These are phyloP conservation scores for Drosophila athabasca DNA, from an alignment of 1,140 invertebrate genomes.

Conservation along the genomic window DNA sequence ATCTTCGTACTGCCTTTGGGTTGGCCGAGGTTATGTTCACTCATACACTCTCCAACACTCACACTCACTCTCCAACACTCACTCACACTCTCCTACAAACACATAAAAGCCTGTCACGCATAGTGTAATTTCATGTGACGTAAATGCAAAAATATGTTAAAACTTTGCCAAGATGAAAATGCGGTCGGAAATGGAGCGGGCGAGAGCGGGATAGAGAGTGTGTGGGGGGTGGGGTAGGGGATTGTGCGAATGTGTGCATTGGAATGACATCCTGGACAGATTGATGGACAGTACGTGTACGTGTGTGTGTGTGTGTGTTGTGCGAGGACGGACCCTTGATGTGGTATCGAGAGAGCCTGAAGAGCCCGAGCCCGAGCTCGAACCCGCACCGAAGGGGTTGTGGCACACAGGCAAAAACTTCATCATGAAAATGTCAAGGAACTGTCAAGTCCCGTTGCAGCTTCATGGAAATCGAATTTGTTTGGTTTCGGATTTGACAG, in stretches of 20 bases:
- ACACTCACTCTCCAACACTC: constrained; percentile 28
- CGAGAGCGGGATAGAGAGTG: too few relatives aligned
- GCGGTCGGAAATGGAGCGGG: background rate
- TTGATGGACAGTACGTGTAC: constrained; percentile 38
- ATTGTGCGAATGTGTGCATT: constrained; percentile 15
- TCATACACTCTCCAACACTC: constrained; percentile 35
- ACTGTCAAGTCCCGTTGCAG: constrained; percentile 35
- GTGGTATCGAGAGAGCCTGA: constrained; percentile 45
- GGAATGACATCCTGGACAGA: constrained; percentile 50
- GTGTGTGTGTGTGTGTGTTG: constrained; percentile 9
- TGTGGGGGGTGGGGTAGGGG: background rate
- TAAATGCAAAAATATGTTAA: constrained; percentile 82
- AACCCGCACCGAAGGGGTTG: constrained; percentile 10
- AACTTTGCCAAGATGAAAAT: constrained; percentile 67
- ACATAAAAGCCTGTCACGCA: constrained; percentile 78
- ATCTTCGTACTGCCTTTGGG: constrained; percentile 54
- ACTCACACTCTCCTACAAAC: constrained; percentile 15
- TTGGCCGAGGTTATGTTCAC: constrained; percentile 65
- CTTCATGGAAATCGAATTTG: constrained; percentile 16
- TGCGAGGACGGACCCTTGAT: constrained; percentile 38
- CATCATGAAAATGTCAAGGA: constrained; percentile 46
- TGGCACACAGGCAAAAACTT: constrained; percentile 27
- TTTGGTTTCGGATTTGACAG: constrained; percentile 13
- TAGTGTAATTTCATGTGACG: constrained; percentile 78
- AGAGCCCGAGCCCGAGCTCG: constrained; percentile 7